These are phyloP conservation scores for Lycia hirtaria DNA, from an alignment of 2,888 invertebrate genomes.

Conservation along the genomic window DNA sequence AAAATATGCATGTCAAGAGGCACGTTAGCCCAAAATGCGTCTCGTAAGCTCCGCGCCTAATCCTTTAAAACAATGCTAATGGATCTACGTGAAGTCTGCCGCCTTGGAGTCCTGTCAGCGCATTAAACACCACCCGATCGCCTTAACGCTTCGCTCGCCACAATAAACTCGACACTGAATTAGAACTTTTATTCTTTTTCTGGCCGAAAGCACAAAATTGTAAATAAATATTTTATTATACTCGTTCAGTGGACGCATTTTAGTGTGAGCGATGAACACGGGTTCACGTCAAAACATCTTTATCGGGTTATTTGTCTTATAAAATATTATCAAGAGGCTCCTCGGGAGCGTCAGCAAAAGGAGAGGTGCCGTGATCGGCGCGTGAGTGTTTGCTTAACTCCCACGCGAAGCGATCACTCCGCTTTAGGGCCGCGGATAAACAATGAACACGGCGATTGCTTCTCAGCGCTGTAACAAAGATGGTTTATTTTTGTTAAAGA, in stretches of 20 bases:
- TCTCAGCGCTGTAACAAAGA: constrained; percentile 78
- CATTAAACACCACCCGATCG: constrained; percentile 72
- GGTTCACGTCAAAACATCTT: constrained; percentile 86
- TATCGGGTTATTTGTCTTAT: constrained; percentile 86
- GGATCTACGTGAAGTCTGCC: constrained; percentile 77
- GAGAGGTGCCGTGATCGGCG: constrained; percentile 78
- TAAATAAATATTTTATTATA: constrained; percentile 83
- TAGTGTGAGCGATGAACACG: constrained; percentile 85
- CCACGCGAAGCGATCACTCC: constrained; percentile 80
- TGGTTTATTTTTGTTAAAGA: constrained; percentile 78
- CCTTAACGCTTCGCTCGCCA: constrained; percentile 80
- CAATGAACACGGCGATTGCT: constrained; percentile 83
- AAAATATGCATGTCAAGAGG: constrained; percentile 77
- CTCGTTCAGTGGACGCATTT: constrained; percentile 82
- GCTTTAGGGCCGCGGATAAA: constrained; percentile 79
- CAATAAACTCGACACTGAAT: constrained; percentile 83
- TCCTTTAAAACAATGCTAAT: constrained; percentile 85
- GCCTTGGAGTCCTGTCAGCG: constrained; percentile 77
- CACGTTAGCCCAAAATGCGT: constrained; percentile 64
- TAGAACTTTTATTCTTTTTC: constrained; percentile 76
- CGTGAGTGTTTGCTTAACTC: constrained; percentile 82
- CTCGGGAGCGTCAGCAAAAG: constrained; percentile 84
- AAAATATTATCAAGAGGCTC: constrained; percentile 85
- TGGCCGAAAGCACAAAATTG: constrained; percentile 73
- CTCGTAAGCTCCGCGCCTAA: constrained; percentile 77